These are phyloP conservation scores for Trochalopteron elliotii DNA, from an alignment of 2,113 vertebrate genomes.

Conservation along the genomic window DNA sequence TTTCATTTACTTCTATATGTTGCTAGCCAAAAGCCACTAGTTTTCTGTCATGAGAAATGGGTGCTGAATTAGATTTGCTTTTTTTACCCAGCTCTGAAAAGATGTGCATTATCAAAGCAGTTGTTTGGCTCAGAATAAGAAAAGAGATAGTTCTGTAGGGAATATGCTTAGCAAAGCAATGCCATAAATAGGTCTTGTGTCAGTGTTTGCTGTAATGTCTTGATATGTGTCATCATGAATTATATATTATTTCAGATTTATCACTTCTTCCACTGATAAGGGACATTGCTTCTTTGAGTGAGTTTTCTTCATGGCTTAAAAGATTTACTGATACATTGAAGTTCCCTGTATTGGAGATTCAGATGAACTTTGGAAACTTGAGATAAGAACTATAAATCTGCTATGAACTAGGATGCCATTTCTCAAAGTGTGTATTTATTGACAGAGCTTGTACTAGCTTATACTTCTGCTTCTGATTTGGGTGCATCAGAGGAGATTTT, in stretches of 20 bases:
- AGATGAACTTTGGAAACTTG: constrained; percentile 70
- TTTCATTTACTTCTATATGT: constrained; percentile 68
- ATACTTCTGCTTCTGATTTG: constrained; percentile 30
- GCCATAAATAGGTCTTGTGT: constrained; percentile 71
- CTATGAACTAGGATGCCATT: constrained; percentile 45
- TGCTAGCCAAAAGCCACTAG: constrained; percentile 27
- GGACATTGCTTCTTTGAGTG: constrained; percentile 64
- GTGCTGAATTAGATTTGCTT: constrained; percentile 53
- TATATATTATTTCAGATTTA: constrained; percentile 79
- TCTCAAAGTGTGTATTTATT: constrained; percentile 35
- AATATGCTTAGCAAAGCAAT: constrained; percentile 62
- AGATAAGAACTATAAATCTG: constrained; percentile 75
- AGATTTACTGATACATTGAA: constrained; percentile 74
- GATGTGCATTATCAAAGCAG: constrained; percentile 54
- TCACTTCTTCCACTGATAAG: constrained; percentile 69
- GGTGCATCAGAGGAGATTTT: neutral
- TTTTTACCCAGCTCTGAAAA: neutral
- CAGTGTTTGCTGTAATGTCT: constrained; percentile 70
- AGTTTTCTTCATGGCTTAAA: constrained; percentile 70
- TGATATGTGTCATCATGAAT: constrained; percentile 76
- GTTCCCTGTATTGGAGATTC: constrained; percentile 67
- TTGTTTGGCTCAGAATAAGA: constrained; percentile 64
- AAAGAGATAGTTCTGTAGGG: constrained; percentile 56
- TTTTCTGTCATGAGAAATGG: constrained; percentile 64
- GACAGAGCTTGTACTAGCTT: neutral